Conservation (phyloP, 2,888 invertebrate species). For the Aspidiotus destructor region DNA sequence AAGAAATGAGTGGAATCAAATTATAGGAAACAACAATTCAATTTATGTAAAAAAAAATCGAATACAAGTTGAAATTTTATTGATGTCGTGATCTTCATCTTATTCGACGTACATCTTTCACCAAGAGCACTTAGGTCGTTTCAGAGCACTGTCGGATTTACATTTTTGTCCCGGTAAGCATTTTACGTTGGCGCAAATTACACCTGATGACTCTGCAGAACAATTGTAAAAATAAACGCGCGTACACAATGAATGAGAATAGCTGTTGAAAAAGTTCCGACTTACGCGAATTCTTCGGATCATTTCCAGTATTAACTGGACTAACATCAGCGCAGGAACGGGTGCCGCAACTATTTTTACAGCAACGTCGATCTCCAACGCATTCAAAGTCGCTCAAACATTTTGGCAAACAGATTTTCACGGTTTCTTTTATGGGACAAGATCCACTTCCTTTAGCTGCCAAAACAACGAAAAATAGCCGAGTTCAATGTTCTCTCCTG, state of each 20-base stretch:
- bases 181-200: conserved; percentile 18
- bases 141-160: conserved; percentile 16
- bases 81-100: too few relatives aligned
- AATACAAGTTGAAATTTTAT: too few relatives aligned
- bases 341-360: conserved; percentile 23
- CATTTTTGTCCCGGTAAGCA: conserved; percentile 22
- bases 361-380: conserved; percentile 27
- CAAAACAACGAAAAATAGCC: background rate
- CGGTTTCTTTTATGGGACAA: conserved; percentile 25
- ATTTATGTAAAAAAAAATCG: too few relatives aligned
- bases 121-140: conserved; percentile 25
- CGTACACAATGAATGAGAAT: too few relatives aligned
- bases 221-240: too few relatives aligned
- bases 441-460: conserved; percentile 21
- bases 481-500: too few relatives aligned
- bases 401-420: conserved; percentile 25
- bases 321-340: conserved; percentile 24
- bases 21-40: too few relatives aligned
- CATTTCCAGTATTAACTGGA: conserved; percentile 21
- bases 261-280: too few relatives aligned
- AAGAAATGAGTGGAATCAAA: too few relatives aligned
- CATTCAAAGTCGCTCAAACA: conserved; percentile 32
- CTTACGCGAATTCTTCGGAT: background rate
- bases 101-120: background rate
- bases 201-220: background rate